These are phyloP conservation scores for Chiloscyllium plagiosum DNA, from an alignment of 2,113 vertebrate species.

Conservation along the genomic window DNA sequence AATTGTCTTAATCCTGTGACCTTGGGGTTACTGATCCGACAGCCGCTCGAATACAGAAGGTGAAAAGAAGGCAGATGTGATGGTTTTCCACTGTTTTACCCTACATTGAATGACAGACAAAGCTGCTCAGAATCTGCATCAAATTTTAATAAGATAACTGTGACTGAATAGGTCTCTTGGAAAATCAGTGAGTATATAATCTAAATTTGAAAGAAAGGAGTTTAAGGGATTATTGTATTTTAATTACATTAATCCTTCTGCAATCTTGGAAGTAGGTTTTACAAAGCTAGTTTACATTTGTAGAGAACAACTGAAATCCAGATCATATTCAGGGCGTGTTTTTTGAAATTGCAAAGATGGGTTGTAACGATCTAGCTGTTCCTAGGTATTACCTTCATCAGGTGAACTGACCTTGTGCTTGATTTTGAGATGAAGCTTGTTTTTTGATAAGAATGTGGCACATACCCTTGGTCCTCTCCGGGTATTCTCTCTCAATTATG, in stretches of 20 bases:
- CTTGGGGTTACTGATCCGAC: not conserved
- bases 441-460: not conserved
- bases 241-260: not conserved
- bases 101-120: not conserved
- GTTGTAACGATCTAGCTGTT: not conserved
- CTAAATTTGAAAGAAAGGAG: not conserved
- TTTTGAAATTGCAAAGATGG: not conserved
- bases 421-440: not conserved
- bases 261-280: not conserved
- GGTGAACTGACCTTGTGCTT: not conserved
- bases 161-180: not conserved
- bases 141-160: not conserved
- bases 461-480: not conserved
- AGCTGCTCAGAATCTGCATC: not conserved
- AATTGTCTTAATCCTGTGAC: not conserved
- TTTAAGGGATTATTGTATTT: not conserved
- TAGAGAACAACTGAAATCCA: not conserved
- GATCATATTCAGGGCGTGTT: not conserved
- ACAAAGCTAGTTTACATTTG: not conserved
- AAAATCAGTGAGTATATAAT: not conserved
- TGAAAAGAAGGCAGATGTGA: not conserved
- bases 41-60: not conserved
- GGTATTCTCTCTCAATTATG: not conserved
- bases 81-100: not conserved
- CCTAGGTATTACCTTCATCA: not conserved